These are phyloP conservation scores for Mesocricetus auratus DNA, from an alignment of 2,113 vertebrate genomes.

Conservation along the genomic window DNA sequence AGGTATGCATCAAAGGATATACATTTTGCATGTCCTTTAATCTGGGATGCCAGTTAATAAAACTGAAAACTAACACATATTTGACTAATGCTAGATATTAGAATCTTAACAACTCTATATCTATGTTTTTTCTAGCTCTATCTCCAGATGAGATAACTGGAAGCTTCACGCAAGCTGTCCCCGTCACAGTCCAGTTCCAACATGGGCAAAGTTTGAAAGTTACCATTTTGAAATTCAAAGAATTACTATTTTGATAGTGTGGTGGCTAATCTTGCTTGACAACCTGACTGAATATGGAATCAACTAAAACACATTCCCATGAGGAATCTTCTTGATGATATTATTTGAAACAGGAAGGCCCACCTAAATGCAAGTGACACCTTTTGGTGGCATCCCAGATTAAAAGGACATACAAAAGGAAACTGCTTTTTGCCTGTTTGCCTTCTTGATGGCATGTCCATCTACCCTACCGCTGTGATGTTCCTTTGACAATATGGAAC, in stretches of 20 bases:
- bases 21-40: no score
- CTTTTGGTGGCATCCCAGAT: background rate
- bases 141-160: background rate
- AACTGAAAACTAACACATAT: background rate
- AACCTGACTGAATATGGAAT: background rate
- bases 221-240: constrained; percentile 20
- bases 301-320: background rate
- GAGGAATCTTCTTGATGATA: no score
- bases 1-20: background rate
- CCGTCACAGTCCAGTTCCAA: background rate
- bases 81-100: background rate
- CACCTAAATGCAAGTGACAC: background rate
- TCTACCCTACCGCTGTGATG: rapidly evolving
- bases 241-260: background rate
- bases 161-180: rapidly evolving
- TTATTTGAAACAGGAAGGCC: background rate
- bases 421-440: background rate
- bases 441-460: background rate
- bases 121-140: background rate
- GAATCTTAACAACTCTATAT: background rate
- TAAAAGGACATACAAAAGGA: background rate
- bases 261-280: background rate
- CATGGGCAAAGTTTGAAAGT: background rate
- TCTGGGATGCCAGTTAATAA: background rate
- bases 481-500: background rate